Base-by-base conservation (phyloP, 2,113 vertebrate genomes). In the Gila orcuttii region DNA sequence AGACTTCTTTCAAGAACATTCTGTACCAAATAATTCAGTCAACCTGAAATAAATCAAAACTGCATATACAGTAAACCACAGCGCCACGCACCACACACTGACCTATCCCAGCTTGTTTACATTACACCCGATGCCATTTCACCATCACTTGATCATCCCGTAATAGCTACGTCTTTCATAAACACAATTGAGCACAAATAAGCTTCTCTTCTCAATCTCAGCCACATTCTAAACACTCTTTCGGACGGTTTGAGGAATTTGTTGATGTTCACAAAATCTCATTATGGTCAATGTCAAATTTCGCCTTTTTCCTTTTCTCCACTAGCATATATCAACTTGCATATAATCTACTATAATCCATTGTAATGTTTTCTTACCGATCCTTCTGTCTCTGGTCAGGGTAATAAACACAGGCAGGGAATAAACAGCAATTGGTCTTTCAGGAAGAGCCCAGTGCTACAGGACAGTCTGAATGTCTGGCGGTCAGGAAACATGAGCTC, bases 401-500 rank as follows among this genome's bases (percentile, higher is more conserved):
- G 8, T 10, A 42, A 42, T 42, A 42, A 42, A 42, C 77, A 79
- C 57, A 25, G 45, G 52, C 52, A 10, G 57, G 66, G 62, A 85
- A 79, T n/a, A 39, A 86, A 62, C 84, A 71, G 33, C 31, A 42
- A 21, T 31, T 33, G 74, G 74, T 86, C 45, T 79, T 68, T 83
- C 39, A 86, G 42, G 64, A 73, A 79, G 36, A 79, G 55, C 25
- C 75, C 62, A 79, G 62, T 55, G 55, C 21, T 79, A 62, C 6
- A 79, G 39, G 39, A 64, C 23, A 21, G n/a, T 47, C 59, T 31
- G 59, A 80, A 21, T 9, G 59, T 64, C 59, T 64, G 79, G 79
- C 59, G 8, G 59, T 81, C 79, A 45, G 79, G 87, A 79, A 88
- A 86, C 83, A 52, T 84, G 87, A 88, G 79, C 79, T 77, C 79